Conservation (phyloP, 2,113 vertebrate genomes). For the Pelodiscus sinensis region DNA sequence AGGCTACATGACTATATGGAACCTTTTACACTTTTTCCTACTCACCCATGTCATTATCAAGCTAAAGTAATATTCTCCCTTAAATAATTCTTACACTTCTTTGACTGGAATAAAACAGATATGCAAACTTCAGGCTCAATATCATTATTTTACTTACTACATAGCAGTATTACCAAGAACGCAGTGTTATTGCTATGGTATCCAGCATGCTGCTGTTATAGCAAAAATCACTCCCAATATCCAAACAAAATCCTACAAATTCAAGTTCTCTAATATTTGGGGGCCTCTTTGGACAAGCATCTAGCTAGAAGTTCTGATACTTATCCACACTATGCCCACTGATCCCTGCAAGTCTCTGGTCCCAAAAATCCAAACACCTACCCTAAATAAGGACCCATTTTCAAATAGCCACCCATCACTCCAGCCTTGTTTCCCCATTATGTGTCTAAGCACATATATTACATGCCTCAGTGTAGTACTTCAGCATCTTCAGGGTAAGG, state of each 20-base stretch:
- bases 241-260: background rate
- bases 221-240: background rate
- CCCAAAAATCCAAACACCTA: background rate
- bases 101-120: background rate
- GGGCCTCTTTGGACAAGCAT: background rate
- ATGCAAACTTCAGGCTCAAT: background rate
- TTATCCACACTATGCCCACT: background rate
- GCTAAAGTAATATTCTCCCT: background rate
- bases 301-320: background rate
- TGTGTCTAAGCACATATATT: no score
- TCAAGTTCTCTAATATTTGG: background rate
- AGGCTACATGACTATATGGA: background rate
- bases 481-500: background rate
- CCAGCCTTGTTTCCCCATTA: background rate
- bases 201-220: background rate
- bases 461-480: background rate
- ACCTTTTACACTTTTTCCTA: background rate
- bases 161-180: background rate
- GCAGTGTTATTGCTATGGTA: background rate
- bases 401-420: background rate
- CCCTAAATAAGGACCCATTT: background rate
- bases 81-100: conserved; percentile 4
- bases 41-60: background rate
- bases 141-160: background rate
- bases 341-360: background rate